A percentile compares a stretch with the other conserved stretches of the same genome.
Conservation (phyloP, 1,140 invertebrate species). For the Lucilia sericata region DNA sequence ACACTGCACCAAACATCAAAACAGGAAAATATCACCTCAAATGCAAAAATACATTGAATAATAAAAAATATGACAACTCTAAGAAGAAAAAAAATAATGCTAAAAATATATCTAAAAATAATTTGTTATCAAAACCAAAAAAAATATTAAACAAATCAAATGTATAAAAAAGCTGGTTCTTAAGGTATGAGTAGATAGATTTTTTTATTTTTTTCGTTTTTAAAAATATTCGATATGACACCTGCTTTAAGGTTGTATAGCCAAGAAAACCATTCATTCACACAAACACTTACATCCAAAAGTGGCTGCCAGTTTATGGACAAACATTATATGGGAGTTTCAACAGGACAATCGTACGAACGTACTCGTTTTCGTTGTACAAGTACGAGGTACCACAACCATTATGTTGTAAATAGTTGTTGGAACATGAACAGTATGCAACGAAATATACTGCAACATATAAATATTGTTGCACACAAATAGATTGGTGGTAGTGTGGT, state of each 20-base stretch:
- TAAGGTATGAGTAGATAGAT: not conserved
- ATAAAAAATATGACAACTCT: not conserved
- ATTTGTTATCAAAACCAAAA: slow-evolving; percentile 17
- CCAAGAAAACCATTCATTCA: not conserved
- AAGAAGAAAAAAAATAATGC: too few relatives aligned
- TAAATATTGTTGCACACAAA: not conserved
- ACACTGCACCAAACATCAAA: too few relatives aligned
- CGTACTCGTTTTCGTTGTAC: not conserved
- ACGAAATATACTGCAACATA: slow-evolving; percentile 8
- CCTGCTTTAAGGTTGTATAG: not conserved
- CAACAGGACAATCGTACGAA: not conserved
- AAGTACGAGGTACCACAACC: not conserved
- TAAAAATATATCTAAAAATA: not conserved
- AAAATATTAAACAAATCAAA: not conserved
- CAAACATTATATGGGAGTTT: not conserved
- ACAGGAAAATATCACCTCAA: not conserved
- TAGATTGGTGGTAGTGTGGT: too few relatives aligned
- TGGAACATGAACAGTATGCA: not conserved
- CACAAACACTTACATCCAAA: not conserved
- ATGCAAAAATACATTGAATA: not conserved
- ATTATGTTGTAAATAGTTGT: not conserved
- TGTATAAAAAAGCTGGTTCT: not conserved
- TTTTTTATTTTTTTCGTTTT: not conserved
- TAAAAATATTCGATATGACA: not conserved
- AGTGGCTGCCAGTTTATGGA: not conserved